Evolutionary conservation across 1,140 invertebrate genomes (phyloP).

Genomic region (Penaeus japonicus): DNA sequence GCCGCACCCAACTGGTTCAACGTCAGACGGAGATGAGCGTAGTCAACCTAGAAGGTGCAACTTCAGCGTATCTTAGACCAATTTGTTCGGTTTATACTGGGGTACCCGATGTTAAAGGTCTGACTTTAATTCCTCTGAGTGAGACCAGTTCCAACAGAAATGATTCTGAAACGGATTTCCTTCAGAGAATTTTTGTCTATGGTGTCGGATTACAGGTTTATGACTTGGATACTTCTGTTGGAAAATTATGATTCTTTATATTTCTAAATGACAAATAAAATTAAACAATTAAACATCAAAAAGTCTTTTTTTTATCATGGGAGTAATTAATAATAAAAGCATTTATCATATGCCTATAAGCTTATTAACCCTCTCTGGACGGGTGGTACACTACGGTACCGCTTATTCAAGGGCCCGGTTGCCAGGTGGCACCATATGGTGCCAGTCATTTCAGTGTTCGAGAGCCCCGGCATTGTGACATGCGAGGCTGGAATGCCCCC

Average conservation of each 20-base stretch:
- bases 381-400: too few relatives aligned
- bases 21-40: too few relatives aligned
- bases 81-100: not conserved
- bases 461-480: too few relatives aligned
- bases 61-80: not conserved
- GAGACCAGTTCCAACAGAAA: not conserved
- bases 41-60: not conserved
- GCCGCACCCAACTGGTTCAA: not conserved
- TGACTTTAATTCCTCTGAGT: not conserved
- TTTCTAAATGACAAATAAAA: not conserved
- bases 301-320: too few relatives aligned
- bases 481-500: too few relatives aligned
- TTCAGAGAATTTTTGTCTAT: slow-evolving; percentile 24
- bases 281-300: too few relatives aligned
- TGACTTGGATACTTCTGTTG: slow-evolving; percentile 7
- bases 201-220: slow-evolving; percentile 39
- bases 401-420: too few relatives aligned
- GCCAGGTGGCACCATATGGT: too few relatives aligned
- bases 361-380: too few relatives aligned
- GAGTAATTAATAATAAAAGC: too few relatives aligned
- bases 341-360: too few relatives aligned
- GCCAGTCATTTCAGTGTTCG: too few relatives aligned
- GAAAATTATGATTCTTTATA: not conserved
- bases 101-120: slow-evolving; percentile 39
- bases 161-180: not conserved